A percentile compares a stretch with the other conserved stretches of the same genome.
Conservation (phyloP, 2,113 vertebrate species). For the Isurus oxyrinchus region DNA sequence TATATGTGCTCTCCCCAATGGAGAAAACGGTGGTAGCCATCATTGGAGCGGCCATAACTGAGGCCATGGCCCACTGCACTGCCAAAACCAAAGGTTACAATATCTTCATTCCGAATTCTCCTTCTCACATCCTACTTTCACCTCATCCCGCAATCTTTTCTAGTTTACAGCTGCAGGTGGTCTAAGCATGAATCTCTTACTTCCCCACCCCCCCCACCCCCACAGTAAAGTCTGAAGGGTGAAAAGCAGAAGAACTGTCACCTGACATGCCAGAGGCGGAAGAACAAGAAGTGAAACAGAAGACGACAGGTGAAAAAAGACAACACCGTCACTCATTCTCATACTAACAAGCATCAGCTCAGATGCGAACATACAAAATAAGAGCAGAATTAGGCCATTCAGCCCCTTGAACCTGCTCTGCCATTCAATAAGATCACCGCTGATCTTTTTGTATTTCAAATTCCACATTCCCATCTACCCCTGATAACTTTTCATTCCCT, state of each 20-base stretch:
- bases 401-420: too few species aligned
- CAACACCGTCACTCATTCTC: background rate
- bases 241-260: background rate
- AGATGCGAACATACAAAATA: too few species aligned
- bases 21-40: background rate
- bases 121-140: background rate
- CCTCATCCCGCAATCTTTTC: background rate
- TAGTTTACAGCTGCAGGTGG: background rate
- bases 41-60: background rate
- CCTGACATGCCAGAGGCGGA: background rate
- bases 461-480: too few species aligned
- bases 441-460: too few species aligned
- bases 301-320: background rate
- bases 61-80: too few species aligned
- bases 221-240: background rate
- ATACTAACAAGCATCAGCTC: background rate
- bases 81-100: too few species aligned
- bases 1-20: background rate
- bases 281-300: background rate
- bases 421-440: too few species aligned
- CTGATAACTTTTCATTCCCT: too few species aligned
- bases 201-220: too few species aligned
- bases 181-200: background rate
- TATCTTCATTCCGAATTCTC: background rate
- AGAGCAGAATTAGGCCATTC: too few species aligned